Conservation (phyloP, 2,888 invertebrate genomes). For the Teleiodes luculella region DNA sequence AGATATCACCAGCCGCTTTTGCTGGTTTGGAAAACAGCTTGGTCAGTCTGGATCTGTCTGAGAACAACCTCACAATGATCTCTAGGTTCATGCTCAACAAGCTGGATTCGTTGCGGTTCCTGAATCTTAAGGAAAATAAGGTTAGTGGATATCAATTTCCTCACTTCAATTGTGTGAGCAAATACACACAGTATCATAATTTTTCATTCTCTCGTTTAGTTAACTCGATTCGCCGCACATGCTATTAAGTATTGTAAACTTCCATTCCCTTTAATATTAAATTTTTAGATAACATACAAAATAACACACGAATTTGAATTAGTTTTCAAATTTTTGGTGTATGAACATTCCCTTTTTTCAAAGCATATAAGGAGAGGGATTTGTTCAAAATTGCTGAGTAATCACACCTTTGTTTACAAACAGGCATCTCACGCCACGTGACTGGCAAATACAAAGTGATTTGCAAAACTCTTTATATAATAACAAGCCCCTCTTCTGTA, state of each 20-base stretch:
- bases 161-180: too few relatives aligned
- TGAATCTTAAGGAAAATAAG: constrained; percentile 80
- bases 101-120: constrained; percentile 83
- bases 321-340: too few relatives aligned
- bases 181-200: too few relatives aligned
- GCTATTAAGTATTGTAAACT: too few relatives aligned
- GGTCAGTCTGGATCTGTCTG: constrained; percentile 89
- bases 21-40: constrained; percentile 88
- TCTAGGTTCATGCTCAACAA: constrained; percentile 86
- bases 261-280: too few relatives aligned
- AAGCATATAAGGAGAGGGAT: too few relatives aligned
- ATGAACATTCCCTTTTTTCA: too few relatives aligned
- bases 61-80: constrained; percentile 88
- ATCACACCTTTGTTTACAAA: constrained; percentile 1
- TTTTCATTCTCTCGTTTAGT: too few relatives aligned
- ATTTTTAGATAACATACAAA: too few relatives aligned
- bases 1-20: constrained; percentile 87
- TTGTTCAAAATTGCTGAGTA: not conserved
- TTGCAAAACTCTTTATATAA: not conserved
- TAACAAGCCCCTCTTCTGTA: not conserved
- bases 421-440: not conserved
- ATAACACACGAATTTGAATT: not conserved
- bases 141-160: too few relatives aligned
- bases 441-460: not conserved
- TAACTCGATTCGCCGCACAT: too few relatives aligned